Evolutionary conservation across 2,113 vertebrate species (phyloP).

Genomic region (Rhynchomys soricoides): DNA sequence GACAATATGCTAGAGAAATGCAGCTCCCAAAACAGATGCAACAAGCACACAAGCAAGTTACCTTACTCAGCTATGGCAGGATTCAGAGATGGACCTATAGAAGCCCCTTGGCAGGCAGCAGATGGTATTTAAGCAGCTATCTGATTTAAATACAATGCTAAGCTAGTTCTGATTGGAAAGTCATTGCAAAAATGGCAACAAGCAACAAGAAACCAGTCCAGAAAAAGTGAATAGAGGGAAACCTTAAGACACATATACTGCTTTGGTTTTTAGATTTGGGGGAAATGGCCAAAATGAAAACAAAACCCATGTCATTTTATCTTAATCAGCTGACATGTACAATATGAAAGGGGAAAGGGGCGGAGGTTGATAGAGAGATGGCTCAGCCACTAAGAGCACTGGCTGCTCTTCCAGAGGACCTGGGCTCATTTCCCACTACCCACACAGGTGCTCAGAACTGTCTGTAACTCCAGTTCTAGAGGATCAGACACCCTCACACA

Average conservation of each 20-base stretch:
- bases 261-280: neutral
- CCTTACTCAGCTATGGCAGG: neutral
- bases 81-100: too few species aligned
- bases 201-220: neutral
- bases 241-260: neutral
- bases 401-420: neutral
- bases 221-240: neutral
- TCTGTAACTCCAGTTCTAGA: neutral
- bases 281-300: neutral
- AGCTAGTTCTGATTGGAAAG: neutral
- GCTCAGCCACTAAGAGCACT: neutral
- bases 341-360: neutral
- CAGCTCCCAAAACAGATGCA: neutral
- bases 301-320: neutral
- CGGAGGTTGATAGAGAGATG: neutral
- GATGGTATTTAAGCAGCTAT: neutral
- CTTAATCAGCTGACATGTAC: neutral
- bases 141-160: neutral
- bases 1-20: neutral
- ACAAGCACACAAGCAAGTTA: neutral
- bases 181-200: neutral
- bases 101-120: rapidly evolving
- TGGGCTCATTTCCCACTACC: neutral
- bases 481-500: neutral
- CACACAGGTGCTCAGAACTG: neutral